Conservation (phyloP, 2,888 invertebrate species). For the Agrenia bidenticulata region DNA sequence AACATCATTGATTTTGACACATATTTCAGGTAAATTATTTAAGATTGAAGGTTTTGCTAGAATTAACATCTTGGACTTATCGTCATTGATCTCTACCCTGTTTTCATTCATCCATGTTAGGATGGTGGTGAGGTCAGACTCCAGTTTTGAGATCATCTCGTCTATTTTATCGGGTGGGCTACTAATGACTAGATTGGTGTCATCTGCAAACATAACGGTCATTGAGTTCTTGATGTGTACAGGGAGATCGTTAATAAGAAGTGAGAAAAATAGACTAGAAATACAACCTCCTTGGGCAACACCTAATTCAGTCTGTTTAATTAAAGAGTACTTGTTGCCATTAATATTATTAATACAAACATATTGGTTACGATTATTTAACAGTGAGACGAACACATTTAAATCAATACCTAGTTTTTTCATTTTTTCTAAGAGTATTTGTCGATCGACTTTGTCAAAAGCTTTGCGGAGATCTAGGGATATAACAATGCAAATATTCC, state of each 20-base stretch:
- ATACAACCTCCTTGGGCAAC: slow-evolving; percentile 9
- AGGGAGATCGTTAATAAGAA: slow-evolving; percentile 19
- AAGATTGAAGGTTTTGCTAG: too few species aligned
- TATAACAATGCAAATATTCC: background rate
- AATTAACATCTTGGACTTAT: too few species aligned
- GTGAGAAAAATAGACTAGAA: slow-evolving; percentile 4
- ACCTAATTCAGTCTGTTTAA: slow-evolving; percentile 4
- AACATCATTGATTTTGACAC: too few species aligned
- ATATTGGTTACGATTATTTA: background rate
- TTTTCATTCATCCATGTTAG: too few species aligned
- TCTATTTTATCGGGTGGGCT: too few species aligned
- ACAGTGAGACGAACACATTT: background rate
- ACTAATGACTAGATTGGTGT: slow-evolving; percentile 9
- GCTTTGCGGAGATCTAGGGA: slow-evolving; percentile 26
- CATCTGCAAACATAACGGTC: slow-evolving; percentile 18
- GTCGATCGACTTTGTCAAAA: slow-evolving; percentile 17
- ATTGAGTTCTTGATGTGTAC: background rate
- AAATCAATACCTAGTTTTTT: background rate
- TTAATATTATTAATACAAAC: background rate
- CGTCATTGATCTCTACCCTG: too few species aligned
- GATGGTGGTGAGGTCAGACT: too few species aligned
- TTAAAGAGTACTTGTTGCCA: background rate
- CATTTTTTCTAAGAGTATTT: slow-evolving; percentile 7
- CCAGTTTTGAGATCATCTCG: too few species aligned
- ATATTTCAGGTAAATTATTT: too few species aligned